Evolutionary conservation across 2,113 vertebrate genomes (phyloP).

Genomic region (Hepsetus odoe): DNA sequence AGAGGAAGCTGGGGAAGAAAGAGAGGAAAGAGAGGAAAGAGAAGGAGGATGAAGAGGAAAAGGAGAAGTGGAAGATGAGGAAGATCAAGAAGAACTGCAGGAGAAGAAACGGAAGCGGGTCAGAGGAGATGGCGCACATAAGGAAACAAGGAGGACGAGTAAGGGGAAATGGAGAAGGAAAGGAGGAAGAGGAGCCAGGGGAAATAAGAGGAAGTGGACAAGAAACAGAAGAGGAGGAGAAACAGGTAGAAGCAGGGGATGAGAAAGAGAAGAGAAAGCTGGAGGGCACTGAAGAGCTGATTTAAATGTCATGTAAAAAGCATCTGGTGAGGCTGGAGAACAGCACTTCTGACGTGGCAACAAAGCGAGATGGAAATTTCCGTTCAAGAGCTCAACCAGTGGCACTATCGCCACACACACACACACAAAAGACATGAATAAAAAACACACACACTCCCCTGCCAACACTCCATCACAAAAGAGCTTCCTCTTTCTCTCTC

Average conservation of each 20-base stretch:
- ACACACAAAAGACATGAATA: slow-evolving; percentile 8
- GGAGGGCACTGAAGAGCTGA: slow-evolving; percentile 49
- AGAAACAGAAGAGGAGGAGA: neutral
- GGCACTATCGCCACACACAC: neutral
- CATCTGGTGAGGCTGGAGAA: slow-evolving; percentile 63
- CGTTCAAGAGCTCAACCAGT: slow-evolving; percentile 77
- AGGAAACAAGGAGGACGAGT: neutral
- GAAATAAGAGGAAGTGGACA: neutral
- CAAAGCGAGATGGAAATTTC: slow-evolving; percentile 67
- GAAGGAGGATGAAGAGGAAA: neutral
- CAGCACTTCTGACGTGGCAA: slow-evolving; percentile 74
- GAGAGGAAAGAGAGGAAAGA: neutral
- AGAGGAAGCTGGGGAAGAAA: neutral
- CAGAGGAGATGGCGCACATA: no score
- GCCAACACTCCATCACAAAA: slow-evolving; percentile 77
- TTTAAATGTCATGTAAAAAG: slow-evolving; percentile 68
- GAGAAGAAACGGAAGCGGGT: neutral
- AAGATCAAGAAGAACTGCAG: neutral
- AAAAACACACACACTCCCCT: slow-evolving; percentile 61
- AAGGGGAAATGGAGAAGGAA: neutral
- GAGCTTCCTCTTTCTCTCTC: slow-evolving; percentile 47
- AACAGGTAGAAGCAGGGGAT: neutral
- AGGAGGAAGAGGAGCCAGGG: neutral
- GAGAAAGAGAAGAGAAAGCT: neutral
- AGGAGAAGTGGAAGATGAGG: neutral